Evolutionary conservation across 2,888 invertebrate genomes (phyloP).

Genomic region (Himalopsyche anomala): DNA sequence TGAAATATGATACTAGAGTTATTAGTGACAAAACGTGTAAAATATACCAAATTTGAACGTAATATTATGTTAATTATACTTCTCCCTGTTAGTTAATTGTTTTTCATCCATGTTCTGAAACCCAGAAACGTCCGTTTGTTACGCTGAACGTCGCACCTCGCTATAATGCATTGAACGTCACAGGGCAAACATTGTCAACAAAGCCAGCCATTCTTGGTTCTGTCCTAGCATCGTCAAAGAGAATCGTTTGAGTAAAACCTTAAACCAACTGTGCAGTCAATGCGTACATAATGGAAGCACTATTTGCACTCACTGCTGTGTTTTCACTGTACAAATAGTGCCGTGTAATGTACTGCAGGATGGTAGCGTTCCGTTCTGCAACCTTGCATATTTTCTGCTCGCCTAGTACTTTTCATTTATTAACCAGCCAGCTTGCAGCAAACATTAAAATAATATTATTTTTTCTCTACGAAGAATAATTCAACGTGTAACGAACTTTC

Average conservation of each 20-base stretch:
- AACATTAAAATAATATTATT: no score
- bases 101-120: neutral
- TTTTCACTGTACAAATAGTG: neutral
- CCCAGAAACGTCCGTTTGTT: neutral
- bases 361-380: no score
- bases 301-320: neutral
- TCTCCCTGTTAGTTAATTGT: neutral
- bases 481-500: no score
- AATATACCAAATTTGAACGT: no score
- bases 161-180: conserved; percentile 10
- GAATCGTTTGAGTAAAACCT: conserved; percentile 35
- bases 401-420: no score
- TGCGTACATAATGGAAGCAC: neutral
- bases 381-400: no score
- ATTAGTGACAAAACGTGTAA: no score
- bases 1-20: no score
- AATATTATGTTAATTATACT: no score
- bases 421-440: no score
- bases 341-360: neutral
- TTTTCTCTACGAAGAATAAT: no score
- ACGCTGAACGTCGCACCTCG: neutral
- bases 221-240: conserved; percentile 25
- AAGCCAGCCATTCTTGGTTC: conserved; percentile 11
- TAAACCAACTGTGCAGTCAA: conserved; percentile 41
- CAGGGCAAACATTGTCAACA: neutral